Conservation (phyloP, 2,113 vertebrate genomes). For the Rhynchomys soricoides region DNA sequence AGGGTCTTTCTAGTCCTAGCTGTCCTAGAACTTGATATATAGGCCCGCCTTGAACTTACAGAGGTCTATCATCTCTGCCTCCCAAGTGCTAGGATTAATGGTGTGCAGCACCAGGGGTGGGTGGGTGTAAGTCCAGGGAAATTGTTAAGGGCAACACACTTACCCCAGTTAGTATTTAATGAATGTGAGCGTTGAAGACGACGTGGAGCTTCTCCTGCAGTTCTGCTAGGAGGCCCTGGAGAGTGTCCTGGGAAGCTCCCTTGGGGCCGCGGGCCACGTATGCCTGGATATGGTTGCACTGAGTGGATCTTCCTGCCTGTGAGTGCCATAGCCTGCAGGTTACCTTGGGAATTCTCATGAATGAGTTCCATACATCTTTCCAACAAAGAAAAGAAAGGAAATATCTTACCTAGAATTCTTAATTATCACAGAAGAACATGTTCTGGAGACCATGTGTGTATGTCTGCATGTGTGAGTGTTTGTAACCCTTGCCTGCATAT, state of each 20-base stretch:
- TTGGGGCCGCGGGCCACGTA: not conserved
- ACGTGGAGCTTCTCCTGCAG: not conserved
- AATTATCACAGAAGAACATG: not conserved
- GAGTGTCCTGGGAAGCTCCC: not conserved
- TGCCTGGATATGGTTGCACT: rapidly evolving
- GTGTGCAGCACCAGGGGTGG: not conserved
- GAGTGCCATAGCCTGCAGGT: rapidly evolving
- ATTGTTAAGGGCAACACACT: not conserved
- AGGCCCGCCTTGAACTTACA: not conserved
- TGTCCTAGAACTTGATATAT: not conserved
- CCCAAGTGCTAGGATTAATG: not conserved
- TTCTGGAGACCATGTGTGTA: not conserved
- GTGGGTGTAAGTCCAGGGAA: not conserved
- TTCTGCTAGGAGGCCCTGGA: not conserved
- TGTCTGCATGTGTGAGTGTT: not conserved
- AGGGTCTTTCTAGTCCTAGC: not conserved
- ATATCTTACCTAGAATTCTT: not conserved
- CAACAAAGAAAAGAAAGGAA: slow-evolving; percentile 7
- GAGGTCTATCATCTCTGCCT: not conserved
- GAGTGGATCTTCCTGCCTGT: not conserved
- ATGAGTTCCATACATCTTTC: not conserved
- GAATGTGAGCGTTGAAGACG: not conserved
- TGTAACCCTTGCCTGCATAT: not conserved
- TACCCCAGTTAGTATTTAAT: not conserved
- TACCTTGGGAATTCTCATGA: not conserved